Evolutionary conservation across 30 jellyfish, hydroid and myxozoan species (phyloP).

Genomic region (Catostylus mosaicus): DNA sequence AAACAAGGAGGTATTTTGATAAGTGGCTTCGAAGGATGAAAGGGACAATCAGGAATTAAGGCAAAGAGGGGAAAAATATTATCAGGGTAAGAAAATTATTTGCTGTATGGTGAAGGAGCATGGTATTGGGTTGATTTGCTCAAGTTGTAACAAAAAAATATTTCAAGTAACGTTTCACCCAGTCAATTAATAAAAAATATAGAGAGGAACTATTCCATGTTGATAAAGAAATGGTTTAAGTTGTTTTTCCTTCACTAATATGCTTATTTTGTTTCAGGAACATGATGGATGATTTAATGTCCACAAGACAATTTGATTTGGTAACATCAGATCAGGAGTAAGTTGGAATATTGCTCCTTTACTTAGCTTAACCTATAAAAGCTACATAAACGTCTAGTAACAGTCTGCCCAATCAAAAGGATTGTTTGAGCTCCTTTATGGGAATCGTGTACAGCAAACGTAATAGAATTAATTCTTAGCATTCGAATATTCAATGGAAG

Average conservation of each 20-base stretch:
- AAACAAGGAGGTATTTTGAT: no score
- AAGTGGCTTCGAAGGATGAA: no score
- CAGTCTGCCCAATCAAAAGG: no score
- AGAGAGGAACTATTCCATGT: background rate
- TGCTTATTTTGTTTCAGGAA: conserved; percentile 21
- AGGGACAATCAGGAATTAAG: no score
- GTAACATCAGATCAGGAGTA: conserved; percentile 61
- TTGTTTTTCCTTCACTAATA: background rate
- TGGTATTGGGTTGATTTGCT: background rate
- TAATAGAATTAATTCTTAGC: no score
- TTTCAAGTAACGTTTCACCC: background rate
- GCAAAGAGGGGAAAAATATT: no score
- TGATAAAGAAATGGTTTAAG: background rate
- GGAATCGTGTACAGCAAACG: no score
- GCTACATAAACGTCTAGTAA: no score
- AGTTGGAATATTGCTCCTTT: background rate
- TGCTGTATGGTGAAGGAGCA: background rate
- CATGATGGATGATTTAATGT: conserved; percentile 56
- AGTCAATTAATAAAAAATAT: background rate
- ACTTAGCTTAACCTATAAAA: no score
- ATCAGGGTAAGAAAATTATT: no score
- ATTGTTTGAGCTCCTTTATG: no score
- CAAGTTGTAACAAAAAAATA: background rate
- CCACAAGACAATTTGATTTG: conserved; percentile 58
- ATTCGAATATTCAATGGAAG: no score